Conservation (phyloP, 2,797 vertebrate genomes). For the Schizothorax lantsangensis region DNA sequence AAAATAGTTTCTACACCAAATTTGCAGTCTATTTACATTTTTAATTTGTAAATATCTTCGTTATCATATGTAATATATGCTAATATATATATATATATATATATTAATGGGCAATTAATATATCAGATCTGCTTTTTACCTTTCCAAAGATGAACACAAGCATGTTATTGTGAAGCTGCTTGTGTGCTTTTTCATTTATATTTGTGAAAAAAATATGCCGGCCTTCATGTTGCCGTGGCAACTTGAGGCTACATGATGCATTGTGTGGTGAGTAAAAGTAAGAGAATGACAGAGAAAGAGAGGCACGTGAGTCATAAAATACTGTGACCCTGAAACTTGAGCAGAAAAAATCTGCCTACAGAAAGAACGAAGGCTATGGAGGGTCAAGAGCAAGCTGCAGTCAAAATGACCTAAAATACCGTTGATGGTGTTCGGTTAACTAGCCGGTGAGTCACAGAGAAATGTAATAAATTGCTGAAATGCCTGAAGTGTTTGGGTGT, state of each 20-base stretch:
- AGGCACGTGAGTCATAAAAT: background rate
- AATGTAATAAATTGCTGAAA: background rate
- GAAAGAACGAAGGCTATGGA: slow-evolving; percentile 43
- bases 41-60: no score
- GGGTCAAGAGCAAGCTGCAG: background rate
- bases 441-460: slow-evolving; percentile 12
- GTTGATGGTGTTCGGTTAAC: background rate
- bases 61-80: no score
- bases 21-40: no score
- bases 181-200: slow-evolving; percentile 54
- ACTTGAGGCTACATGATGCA: slow-evolving; percentile 57
- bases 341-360: slow-evolving; percentile 58
- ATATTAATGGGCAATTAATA: background rate
- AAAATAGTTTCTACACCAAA: no score
- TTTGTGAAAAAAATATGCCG: slow-evolving; percentile 56
- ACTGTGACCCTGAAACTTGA: slow-evolving; percentile 78
- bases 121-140: slow-evolving; percentile 22
- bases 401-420: slow-evolving; percentile 56
- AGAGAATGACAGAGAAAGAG: slow-evolving; percentile 1
- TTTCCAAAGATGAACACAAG: slow-evolving; percentile 35
- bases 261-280: slow-evolving; percentile 23
- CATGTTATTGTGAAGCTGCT: slow-evolving; percentile 39
- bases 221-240: slow-evolving; percentile 77
- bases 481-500: background rate
- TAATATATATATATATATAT: no score